A percentile compares a stretch with the other conserved stretches of the same genome.
Evolutionary conservation across 2,113 vertebrate species (phyloP).

Genomic region (Psammodynastes pulverulentus): DNA sequence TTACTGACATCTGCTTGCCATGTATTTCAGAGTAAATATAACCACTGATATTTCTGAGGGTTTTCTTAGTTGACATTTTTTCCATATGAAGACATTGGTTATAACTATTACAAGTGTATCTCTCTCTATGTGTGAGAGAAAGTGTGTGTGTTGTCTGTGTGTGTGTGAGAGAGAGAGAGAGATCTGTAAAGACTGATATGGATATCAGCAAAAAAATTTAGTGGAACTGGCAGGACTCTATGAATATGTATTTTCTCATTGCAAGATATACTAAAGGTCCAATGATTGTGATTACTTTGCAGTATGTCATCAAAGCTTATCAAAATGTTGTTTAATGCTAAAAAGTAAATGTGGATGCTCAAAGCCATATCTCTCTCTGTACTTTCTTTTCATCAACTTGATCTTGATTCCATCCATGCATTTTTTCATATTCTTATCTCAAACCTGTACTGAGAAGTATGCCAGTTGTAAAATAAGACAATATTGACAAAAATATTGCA

Average conservation of each 20-base stretch:
- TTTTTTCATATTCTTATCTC: not conserved
- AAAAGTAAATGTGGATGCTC: not conserved
- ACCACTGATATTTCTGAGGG: slow-evolving; percentile 29
- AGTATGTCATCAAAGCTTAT: slow-evolving; percentile 27
- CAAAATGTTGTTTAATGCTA: not conserved
- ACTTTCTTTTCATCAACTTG: slow-evolving; percentile 14
- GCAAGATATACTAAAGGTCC: not conserved
- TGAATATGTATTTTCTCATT: slow-evolving; percentile 31
- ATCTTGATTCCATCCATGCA: not conserved
- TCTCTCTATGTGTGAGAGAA: not conserved
- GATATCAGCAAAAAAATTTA: not conserved
- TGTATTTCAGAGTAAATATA: slow-evolving; percentile 54
- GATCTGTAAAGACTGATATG: not conserved
- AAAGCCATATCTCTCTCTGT: slow-evolving; percentile 47
- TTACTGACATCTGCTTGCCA: slow-evolving; percentile 45
- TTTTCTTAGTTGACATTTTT: slow-evolving; percentile 46
- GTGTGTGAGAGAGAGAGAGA: not conserved
- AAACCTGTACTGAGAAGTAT: not conserved
- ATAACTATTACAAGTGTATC: slow-evolving; percentile 52
- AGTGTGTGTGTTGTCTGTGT: not conserved
- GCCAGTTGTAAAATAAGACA: not conserved
- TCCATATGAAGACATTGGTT: slow-evolving; percentile 43
- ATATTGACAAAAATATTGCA: not conserved
- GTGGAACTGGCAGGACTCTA: slow-evolving; percentile 21
- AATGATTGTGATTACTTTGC: slow-evolving; percentile 34